phyloP scores from a whole-genome alignment of 2,888 invertebrate genomes.

The Rhopalosiphum nymphaeae region DNA sequence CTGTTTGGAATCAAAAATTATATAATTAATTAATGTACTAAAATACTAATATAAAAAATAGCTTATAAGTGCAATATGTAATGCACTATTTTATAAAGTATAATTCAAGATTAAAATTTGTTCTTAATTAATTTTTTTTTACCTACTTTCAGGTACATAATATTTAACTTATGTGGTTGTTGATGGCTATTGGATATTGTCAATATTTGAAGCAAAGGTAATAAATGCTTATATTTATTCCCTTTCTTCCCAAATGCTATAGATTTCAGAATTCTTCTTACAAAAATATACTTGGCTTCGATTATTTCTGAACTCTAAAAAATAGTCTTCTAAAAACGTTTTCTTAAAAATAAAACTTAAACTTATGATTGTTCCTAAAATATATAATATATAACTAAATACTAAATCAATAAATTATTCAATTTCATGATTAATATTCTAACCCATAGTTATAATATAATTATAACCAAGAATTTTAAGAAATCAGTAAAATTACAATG shows the following conservation, averaged over 20 bases:
- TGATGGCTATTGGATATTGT: not conserved
- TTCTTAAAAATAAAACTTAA: not conserved
- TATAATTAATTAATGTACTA: not conserved
- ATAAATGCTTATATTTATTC: not conserved
- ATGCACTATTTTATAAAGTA: not conserved
- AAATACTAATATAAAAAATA: not conserved
- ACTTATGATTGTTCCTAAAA: not conserved
- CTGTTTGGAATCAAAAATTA: not conserved
- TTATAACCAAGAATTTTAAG: not conserved
- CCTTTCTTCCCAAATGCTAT: not conserved
- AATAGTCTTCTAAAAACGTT: not conserved
- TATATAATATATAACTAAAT: not conserved
- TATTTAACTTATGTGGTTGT: not conserved
- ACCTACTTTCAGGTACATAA: not conserved
- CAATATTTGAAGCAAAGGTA: not conserved
- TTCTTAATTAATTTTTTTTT: not conserved
- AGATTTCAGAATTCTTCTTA: not conserved
- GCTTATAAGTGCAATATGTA: not conserved
- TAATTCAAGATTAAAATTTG: not conserved
- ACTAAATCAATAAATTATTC: not conserved
- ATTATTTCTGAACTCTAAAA: not conserved
- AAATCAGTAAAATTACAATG: not conserved
- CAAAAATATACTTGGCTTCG: not conserved
- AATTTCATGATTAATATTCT: not conserved
- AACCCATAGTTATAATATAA: not conserved